These are phyloP conservation scores for Leptocoma aspasia DNA, from an alignment of 2,113 vertebrate genomes.

Conservation along the genomic window DNA sequence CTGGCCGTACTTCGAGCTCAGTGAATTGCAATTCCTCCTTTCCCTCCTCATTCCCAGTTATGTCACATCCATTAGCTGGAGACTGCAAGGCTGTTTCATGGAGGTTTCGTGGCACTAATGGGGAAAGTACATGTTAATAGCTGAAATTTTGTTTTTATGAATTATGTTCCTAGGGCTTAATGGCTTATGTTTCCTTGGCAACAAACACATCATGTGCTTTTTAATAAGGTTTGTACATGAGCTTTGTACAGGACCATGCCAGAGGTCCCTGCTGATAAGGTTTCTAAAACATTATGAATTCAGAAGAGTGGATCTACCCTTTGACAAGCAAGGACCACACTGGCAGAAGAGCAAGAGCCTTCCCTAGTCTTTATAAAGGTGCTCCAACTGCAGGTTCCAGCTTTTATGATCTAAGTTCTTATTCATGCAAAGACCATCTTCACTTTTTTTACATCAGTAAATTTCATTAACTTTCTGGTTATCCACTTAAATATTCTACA, in stretches of 20 bases:
- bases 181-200: conserved; percentile 44
- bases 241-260: background rate
- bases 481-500: background rate
- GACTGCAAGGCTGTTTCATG: background rate
- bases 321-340: background rate
- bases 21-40: background rate
- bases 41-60: background rate
- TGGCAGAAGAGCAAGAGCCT: background rate
- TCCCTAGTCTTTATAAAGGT: background rate
- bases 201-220: conserved; percentile 13
- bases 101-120: conserved; percentile 6
- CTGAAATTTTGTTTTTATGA: conserved; percentile 12
- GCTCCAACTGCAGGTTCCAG: background rate
- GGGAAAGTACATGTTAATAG: conserved; percentile 7
- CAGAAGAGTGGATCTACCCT: background rate
- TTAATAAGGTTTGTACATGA: conserved; percentile 24
- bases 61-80: conserved; percentile 10
- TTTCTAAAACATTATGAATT: background rate
- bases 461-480: background rate
- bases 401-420: background rate
- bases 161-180: conserved; percentile 27
- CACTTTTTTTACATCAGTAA: background rate
- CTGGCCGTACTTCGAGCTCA: background rate
- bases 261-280: background rate
- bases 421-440: background rate